Evolutionary conservation across 2,888 invertebrate genomes (phyloP).

Genomic region (Chydorus sphaericus): DNA sequence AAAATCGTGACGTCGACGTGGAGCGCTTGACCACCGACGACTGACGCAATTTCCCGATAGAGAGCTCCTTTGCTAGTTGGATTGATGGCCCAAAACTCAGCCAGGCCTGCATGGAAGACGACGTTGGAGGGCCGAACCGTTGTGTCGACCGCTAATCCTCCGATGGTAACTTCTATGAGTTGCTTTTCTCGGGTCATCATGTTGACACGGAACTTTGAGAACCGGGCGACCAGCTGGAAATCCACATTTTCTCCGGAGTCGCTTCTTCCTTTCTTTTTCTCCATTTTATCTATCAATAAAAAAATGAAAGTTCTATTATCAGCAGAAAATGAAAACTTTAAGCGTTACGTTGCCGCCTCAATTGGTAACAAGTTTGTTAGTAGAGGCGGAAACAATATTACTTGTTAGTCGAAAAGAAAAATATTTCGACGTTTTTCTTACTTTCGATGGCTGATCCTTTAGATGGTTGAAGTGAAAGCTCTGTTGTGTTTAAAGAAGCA

Average conservation of each 20-base stretch:
- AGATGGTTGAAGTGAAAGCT: too few species aligned
- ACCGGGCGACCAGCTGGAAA: conserved; percentile 55
- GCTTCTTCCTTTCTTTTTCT: conserved; percentile 19
- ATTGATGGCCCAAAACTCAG: conserved; percentile 62
- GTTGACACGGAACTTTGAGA: conserved; percentile 56
- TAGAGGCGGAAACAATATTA: too few species aligned
- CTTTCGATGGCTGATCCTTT: too few species aligned
- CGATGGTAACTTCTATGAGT: conserved; percentile 49
- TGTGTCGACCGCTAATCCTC: conserved; percentile 55
- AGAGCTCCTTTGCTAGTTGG: conserved; percentile 52
- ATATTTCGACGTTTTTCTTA: too few species aligned
- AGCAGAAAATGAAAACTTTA: too few species aligned
- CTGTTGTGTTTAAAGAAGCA: too few species aligned
- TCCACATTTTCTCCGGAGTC: conserved; percentile 38
- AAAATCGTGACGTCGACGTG: conserved; percentile 59
- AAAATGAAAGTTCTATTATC: too few species aligned
- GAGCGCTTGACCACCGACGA: conserved; percentile 63
- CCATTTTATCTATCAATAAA: conserved; percentile 19
- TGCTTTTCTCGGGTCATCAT: conserved; percentile 46
- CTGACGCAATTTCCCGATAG: conserved; percentile 70
- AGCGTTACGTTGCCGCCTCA: too few species aligned
- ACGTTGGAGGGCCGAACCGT: conserved; percentile 63
- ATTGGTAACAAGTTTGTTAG: too few species aligned
- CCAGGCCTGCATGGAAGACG: conserved; percentile 52
- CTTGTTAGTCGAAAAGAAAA: too few species aligned